phyloP scores from a whole-genome alignment of 1,140 invertebrate genomes.

The Drosophila triauraria region DNA sequence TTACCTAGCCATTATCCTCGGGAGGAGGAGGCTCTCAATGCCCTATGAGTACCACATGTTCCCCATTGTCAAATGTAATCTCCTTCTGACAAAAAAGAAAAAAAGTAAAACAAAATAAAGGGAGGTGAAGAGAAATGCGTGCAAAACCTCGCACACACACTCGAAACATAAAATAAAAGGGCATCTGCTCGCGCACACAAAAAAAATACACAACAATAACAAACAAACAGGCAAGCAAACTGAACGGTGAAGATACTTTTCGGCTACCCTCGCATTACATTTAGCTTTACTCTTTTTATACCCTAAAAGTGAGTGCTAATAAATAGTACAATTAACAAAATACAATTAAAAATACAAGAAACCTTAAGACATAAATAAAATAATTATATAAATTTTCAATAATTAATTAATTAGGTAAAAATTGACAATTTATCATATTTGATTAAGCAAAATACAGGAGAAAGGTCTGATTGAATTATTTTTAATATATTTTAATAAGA shows the following conservation, averaged over 20 bases:
- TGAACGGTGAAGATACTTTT: conserved; percentile 63
- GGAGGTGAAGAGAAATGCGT: conserved; percentile 24
- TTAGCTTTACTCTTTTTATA: conserved; percentile 13
- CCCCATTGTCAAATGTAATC: conserved; percentile 68
- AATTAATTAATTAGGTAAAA: no score
- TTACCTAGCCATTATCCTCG: conserved; percentile 46
- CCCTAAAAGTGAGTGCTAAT: neutral
- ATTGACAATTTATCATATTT: no score
- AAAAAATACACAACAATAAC: conserved; percentile 47
- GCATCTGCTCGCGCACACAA: conserved; percentile 61
- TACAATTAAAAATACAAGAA: neutral
- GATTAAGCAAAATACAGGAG: no score
- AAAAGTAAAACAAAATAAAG: conserved; percentile 17
- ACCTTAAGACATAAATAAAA: conserved; percentile 13
- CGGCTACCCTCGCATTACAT: conserved; percentile 61
- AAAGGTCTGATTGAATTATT: no score
- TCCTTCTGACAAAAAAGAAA: conserved; percentile 17
- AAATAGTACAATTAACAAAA: conserved; percentile 11
- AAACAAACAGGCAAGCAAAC: conserved; percentile 47
- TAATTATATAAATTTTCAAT: neutral
- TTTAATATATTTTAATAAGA: no score
- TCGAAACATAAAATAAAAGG: conserved; percentile 55
- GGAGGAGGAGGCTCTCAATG: conserved; percentile 23
- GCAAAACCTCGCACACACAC: conserved; percentile 52
- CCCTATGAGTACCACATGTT: conserved; percentile 37